Conservation (phyloP, 2,888 invertebrate species). For the Suillia variegata region DNA sequence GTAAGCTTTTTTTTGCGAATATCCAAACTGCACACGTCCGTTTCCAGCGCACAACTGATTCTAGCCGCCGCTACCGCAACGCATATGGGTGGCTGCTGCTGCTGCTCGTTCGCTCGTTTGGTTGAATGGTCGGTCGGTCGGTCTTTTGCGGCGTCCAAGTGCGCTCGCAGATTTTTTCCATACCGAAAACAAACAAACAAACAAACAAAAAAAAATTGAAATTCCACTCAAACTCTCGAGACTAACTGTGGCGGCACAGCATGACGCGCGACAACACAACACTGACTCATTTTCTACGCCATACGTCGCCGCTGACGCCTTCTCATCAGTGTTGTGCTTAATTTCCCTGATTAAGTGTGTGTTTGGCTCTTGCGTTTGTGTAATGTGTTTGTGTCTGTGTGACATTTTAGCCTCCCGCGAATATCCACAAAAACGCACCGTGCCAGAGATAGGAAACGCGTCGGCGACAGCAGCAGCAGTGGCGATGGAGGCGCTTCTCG, state of each 20-base stretch:
- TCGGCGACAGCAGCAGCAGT: no score
- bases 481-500: no score
- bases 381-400: no score
- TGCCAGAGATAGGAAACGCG: no score
- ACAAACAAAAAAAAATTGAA: no score
- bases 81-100: background rate
- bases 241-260: background rate
- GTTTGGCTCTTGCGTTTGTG: slow-evolving; percentile 19
- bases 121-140: background rate
- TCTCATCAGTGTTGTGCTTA: slow-evolving; percentile 33
- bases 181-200: slow-evolving; percentile 9
- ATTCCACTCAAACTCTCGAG: slow-evolving; percentile 4
- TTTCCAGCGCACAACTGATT: slow-evolving; percentile 50
- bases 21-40: slow-evolving; percentile 51
- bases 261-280: background rate
- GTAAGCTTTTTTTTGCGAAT: background rate
- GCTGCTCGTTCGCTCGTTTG: background rate
- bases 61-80: slow-evolving; percentile 28
- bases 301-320: slow-evolving; percentile 7
- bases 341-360: slow-evolving; percentile 43
- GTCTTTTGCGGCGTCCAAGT: background rate
- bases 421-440: no score
- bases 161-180: background rate
- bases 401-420: no score
- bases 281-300: slow-evolving; percentile 11